phyloP scores from a whole-genome alignment of 2,888 invertebrate species.

The Diarsia dahlii region DNA sequence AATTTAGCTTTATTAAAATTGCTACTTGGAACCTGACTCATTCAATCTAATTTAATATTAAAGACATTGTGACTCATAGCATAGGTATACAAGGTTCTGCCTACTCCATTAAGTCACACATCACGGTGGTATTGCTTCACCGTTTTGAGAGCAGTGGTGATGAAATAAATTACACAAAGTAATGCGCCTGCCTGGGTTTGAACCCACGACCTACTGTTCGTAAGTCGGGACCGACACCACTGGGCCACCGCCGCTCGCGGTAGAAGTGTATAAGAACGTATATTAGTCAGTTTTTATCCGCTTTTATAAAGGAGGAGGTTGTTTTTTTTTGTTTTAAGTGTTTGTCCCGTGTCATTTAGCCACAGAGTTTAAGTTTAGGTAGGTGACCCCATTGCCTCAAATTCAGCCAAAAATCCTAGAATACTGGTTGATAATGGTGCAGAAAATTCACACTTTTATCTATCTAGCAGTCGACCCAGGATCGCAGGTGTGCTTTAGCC shows the following conservation, averaged over 20 bases:
- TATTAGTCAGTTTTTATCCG: neutral
- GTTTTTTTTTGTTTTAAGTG: neutral
- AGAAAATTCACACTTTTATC: too few species aligned
- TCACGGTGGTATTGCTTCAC: neutral
- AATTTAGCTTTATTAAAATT: slow-evolving; percentile 35
- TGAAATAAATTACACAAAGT: too few species aligned
- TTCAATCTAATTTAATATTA: slow-evolving; percentile 14
- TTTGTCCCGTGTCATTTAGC: neutral
- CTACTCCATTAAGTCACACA: neutral
- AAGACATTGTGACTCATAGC: neutral
- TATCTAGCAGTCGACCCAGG: neutral
- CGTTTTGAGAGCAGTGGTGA: too few species aligned
- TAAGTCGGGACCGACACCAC: too few species aligned
- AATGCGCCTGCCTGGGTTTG: too few species aligned
- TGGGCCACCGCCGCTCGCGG: too few species aligned
- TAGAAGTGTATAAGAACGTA: neutral
- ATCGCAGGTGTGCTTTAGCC: too few species aligned
- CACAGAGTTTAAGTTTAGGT: neutral
- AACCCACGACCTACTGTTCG: too few species aligned
- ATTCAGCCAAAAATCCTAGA: neutral
- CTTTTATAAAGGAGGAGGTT: too few species aligned
- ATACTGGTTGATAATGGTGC: neutral
- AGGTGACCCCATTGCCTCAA: neutral
- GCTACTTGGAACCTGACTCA: slow-evolving; percentile 31
- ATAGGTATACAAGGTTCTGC: neutral